Evolutionary conservation across 1,140 invertebrate species (phyloP).

Genomic region (Colletes latitarsis): DNA sequence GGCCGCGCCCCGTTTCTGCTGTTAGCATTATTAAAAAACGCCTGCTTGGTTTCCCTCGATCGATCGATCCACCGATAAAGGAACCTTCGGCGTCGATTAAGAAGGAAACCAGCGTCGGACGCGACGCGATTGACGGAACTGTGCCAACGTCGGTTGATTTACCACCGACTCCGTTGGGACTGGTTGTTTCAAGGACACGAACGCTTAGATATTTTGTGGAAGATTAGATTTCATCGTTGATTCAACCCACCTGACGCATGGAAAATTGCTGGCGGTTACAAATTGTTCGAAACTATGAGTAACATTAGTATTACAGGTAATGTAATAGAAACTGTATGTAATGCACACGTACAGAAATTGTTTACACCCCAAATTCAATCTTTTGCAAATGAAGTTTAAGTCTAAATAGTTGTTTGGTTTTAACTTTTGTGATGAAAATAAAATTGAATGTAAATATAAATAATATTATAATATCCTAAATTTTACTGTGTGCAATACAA

Average conservation of each 20-base stretch:
- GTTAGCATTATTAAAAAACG: conserved; percentile 65
- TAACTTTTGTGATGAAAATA: too few species aligned
- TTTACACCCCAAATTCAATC: too few species aligned
- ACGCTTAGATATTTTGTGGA: background rate
- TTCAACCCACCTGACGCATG: background rate
- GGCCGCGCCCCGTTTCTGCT: conserved; percentile 44
- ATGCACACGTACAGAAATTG: too few species aligned
- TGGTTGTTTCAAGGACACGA: background rate
- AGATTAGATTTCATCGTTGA: background rate
- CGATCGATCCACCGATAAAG: conserved; percentile 33
- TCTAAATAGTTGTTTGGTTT: too few species aligned
- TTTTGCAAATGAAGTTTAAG: too few species aligned
- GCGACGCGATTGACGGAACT: background rate
- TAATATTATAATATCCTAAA: too few species aligned
- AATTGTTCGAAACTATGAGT: too few species aligned
- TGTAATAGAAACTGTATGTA: too few species aligned
- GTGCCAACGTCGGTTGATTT: background rate
- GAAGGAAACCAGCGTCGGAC: conserved; percentile 20
- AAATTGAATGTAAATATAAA: too few species aligned
- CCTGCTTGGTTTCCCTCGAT: conserved; percentile 4
- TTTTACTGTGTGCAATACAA: too few species aligned
- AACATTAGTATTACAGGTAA: too few species aligned
- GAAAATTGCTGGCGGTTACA: too few species aligned
- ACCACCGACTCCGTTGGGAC: background rate
- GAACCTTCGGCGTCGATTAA: conserved; percentile 35